Evolutionary conservation across 2,888 invertebrate genomes (phyloP).

Genomic region (Stratiomys singularior): DNA sequence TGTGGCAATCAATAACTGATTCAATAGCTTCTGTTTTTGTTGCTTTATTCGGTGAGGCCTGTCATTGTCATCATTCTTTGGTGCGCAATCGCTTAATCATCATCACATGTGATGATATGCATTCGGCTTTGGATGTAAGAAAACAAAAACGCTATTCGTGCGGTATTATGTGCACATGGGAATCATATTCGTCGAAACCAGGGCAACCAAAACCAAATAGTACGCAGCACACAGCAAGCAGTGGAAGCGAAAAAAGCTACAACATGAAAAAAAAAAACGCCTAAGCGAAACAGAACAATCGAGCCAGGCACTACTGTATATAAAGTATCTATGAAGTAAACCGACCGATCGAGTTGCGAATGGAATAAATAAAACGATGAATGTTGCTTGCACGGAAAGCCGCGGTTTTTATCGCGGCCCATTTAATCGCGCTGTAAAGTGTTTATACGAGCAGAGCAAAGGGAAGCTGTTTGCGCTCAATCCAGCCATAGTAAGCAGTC

Average conservation of each 20-base stretch:
- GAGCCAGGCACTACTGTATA: neutral
- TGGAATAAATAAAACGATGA: conserved; percentile 17
- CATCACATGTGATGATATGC: neutral
- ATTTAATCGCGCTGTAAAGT: neutral
- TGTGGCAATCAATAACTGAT: too few species aligned
- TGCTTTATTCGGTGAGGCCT: neutral
- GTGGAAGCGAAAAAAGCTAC: neutral
- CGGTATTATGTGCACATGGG: neutral
- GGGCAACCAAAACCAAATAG: conserved; percentile 10
- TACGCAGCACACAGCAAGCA: neutral
- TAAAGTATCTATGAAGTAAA: conserved; percentile 1
- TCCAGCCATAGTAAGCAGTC: neutral
- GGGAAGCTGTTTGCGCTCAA: neutral
- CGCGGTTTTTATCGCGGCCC: conserved; percentile 23
- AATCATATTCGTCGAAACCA: conserved; percentile 13
- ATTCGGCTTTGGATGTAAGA: neutral
- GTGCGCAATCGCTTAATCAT: conserved; percentile 19
- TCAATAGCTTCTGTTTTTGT: neutral
- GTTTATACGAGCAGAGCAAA: neutral
- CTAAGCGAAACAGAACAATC: neutral
- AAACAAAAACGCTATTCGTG: neutral
- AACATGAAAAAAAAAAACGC: neutral
- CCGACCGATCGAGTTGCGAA: neutral
- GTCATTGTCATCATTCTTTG: neutral
- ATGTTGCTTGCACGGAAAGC: conserved; percentile 7